phyloP scores from a whole-genome alignment of 1,140 invertebrate genomes.

The Diorhabda elongata region DNA sequence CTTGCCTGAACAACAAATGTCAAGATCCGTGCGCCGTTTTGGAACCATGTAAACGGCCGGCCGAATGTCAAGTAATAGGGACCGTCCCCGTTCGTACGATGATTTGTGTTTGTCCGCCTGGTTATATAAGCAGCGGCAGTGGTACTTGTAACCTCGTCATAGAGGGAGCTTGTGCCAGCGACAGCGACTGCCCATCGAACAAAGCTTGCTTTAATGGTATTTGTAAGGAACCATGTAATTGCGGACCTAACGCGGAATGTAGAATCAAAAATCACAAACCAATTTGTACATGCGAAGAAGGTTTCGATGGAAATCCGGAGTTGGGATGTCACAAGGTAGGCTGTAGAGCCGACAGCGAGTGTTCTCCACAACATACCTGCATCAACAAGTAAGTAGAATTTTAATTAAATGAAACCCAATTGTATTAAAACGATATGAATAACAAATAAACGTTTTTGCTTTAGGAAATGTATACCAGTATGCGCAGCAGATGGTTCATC shows the following conservation, averaged over 20 bases:
- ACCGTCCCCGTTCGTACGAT: conserved; percentile 80
- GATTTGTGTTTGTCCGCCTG: conserved; percentile 81
- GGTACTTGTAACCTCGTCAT: conserved; percentile 69
- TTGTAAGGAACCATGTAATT: conserved; percentile 77
- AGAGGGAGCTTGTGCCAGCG: conserved; percentile 66
- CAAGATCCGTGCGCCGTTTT: conserved; percentile 75
- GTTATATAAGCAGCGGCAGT: conserved; percentile 80
- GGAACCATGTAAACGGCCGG: conserved; percentile 73
- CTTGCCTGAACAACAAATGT: conserved; percentile 78
- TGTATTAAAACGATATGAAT: not conserved
- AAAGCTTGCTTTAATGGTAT: conserved; percentile 74
- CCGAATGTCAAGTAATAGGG: conserved; percentile 74
- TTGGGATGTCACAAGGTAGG: conserved; percentile 68
- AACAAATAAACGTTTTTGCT: conserved; percentile 27
- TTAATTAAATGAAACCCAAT: too few species aligned
- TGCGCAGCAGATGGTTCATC: conserved; percentile 60
- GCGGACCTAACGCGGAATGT: conserved; percentile 75
- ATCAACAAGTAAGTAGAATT: conserved; percentile 51
- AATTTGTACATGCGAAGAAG: conserved; percentile 74
- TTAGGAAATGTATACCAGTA: conserved; percentile 67
- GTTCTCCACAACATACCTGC: conserved; percentile 71
- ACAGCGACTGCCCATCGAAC: conserved; percentile 70
- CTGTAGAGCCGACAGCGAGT: conserved; percentile 70
- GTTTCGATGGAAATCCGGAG: conserved; percentile 77
- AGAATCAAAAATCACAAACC: conserved; percentile 77